phyloP scores from a whole-genome alignment of 2,888 invertebrate genomes.

The Megastigmus dorsalis region DNA sequence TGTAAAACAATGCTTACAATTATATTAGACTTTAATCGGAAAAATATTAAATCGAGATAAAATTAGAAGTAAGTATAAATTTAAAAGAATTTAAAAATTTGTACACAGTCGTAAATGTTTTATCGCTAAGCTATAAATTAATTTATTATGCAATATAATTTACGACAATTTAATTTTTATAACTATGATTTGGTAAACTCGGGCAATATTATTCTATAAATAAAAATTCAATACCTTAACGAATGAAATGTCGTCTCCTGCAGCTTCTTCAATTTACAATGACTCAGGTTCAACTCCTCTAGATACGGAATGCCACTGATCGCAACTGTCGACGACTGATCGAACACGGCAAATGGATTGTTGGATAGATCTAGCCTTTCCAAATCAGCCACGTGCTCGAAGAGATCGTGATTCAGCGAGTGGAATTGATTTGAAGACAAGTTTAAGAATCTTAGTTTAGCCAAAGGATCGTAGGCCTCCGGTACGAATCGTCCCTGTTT shows the following conservation, averaged over 20 bases:
- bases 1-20: no score
- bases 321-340: slow-evolving; percentile 79
- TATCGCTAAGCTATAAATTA: no score
- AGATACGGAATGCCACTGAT: slow-evolving; percentile 80
- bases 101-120: no score
- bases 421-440: slow-evolving; percentile 84
- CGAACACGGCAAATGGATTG: slow-evolving; percentile 84
- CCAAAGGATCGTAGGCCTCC: slow-evolving; percentile 79
- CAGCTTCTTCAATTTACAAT: slow-evolving; percentile 79
- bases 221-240: slow-evolving; percentile 71
- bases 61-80: no score
- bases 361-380: slow-evolving; percentile 81
- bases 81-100: no score
- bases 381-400: slow-evolving; percentile 84
- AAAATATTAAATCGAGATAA: no score
- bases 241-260: slow-evolving; percentile 82
- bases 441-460: slow-evolving; percentile 78
- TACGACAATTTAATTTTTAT: no score
- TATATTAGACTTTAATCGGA: no score
- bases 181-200: no score
- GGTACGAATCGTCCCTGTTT: slow-evolving; percentile 79
- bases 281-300: slow-evolving; percentile 84
- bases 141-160: no score
- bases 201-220: not conserved
- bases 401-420: slow-evolving; percentile 82